Base-by-base conservation (phyloP, 2,113 vertebrate genomes). In the Mirounga angustirostris region DNA sequence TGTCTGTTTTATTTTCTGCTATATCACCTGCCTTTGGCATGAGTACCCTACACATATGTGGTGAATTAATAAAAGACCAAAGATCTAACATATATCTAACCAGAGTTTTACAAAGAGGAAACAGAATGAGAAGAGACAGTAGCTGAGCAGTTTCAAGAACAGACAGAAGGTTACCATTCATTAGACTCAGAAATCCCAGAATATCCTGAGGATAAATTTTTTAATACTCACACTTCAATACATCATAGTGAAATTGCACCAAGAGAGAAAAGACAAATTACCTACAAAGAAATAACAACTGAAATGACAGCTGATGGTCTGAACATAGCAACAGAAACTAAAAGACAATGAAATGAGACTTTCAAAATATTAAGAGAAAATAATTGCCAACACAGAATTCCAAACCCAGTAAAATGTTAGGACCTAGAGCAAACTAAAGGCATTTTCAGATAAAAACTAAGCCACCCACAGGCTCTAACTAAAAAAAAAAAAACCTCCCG, bases 31-130 rank as follows among this genome's bases (percentile, higher is more conserved):
- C 43, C 18, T 6, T 54, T 93, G 81, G 81, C 58, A 85, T 24
- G 13, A 65, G n/a, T 69, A 9, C 28, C 50, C 52, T n/a, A 59
- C 0, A 1, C 28, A 14, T 46, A 92, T 71, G 28, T 71, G 52
- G 52, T 40, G 43, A 93, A 76, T 63, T 84, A 33, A 76, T 54
- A 58, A 91, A 81, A 81, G n/a, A 85, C 46, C 46, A 54, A 93
- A 93, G 81, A 54, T 40, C 36, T 36, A 65, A 65, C 43, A 54
- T 93, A 43, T 85, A 65, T 52, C 58, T 43, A 65, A 79, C 22
- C 43, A 85, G 56, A 93, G 69, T 85, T 85, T 71, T 63, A 76
- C n/a, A 78, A 85, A 46, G n/a, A 93, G 74, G 58, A 93, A 54
- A 93, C 22, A 52, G 22, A 80, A 74, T 84, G 52, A 56, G 15